Evolutionary conservation across 2,113 vertebrate species (phyloP).

Genomic region (Stomatorhinus ivindoensis): DNA sequence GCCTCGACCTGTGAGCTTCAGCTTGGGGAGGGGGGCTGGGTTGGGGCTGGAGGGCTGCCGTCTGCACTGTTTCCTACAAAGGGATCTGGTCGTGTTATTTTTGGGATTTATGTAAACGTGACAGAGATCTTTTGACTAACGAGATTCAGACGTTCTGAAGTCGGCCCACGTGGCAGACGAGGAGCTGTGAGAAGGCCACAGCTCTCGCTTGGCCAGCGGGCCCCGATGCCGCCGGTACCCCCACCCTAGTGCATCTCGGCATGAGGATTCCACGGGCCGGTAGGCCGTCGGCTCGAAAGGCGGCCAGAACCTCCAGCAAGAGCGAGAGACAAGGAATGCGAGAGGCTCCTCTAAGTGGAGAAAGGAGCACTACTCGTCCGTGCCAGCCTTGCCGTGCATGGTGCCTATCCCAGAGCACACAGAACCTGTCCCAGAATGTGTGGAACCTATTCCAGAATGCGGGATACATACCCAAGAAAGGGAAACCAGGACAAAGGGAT

Average conservation of each 20-base stretch:
- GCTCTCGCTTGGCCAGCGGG: neutral
- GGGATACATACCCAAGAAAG: neutral
- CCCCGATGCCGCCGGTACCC: neutral
- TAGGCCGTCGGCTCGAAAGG: neutral
- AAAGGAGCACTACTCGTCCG: neutral
- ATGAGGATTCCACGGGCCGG: neutral
- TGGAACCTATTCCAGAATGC: neutral
- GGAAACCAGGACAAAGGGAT: neutral
- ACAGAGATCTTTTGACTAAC: neutral
- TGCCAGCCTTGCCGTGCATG: neutral
- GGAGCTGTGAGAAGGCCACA: neutral
- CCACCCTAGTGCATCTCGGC: neutral
- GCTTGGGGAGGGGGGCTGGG: neutral
- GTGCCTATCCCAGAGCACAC: neutral
- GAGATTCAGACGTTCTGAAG: neutral
- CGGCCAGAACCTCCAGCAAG: neutral
- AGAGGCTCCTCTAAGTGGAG: neutral
- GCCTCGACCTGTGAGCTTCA: slow-evolving; percentile 64
- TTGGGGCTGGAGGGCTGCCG: neutral
- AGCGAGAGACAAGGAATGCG: neutral
- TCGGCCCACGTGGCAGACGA: neutral
- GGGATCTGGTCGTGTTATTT: neutral
- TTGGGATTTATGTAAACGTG: neutral
- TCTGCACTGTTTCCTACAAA: neutral
- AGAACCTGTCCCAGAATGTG: neutral